Percentiles rank a stretch among this genome's conserved stretches.
phyloP scores from a whole-genome alignment of 1,140 invertebrate genomes.

The Drosophila rhopaloa region DNA sequence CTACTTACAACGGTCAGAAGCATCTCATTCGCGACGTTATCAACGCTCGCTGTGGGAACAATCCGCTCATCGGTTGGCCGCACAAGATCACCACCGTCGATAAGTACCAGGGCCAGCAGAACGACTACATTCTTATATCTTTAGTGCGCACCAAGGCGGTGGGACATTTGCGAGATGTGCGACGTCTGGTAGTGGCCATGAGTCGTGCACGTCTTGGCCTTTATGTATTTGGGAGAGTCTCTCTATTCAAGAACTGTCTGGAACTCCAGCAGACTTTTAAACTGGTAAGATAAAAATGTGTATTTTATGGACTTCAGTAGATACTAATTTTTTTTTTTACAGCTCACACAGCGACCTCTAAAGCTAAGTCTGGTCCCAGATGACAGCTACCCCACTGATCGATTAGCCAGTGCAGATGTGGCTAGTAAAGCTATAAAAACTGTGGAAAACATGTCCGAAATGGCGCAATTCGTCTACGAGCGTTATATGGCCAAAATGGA shows the following conservation, averaged over 20 bases:
- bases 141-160: slow-evolving; percentile 98
- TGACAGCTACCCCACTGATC: slow-evolving; percentile 91
- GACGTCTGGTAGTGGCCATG: slow-evolving; percentile 98
- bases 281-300: slow-evolving; percentile 86
- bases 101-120: slow-evolving; percentile 99
- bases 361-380: slow-evolving; percentile 91
- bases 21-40: slow-evolving; percentile 98
- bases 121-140: slow-evolving; percentile 98
- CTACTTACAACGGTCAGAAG: slow-evolving; percentile 99
- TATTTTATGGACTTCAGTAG: neutral
- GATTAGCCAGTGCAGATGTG: slow-evolving; percentile 82
- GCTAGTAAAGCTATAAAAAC: slow-evolving; percentile 67
- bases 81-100: slow-evolving; percentile 98
- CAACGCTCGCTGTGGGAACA: slow-evolving; percentile 96
- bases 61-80: slow-evolving; percentile 98
- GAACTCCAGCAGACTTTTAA: slow-evolving; percentile 98
- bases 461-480: slow-evolving; percentile 96
- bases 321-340: slow-evolving; percentile 7
- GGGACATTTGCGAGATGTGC: slow-evolving; percentile 97
- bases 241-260: slow-evolving; percentile 98
- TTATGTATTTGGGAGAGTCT: slow-evolving; percentile 97
- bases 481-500: slow-evolving; percentile 93
- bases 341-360: slow-evolving; percentile 89
- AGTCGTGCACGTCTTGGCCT: slow-evolving; percentile 98
- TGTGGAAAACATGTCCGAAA: slow-evolving; percentile 95